Base-by-base conservation (phyloP, 2,797 vertebrate species). In the Hapalemur alaotrensis region DNA sequence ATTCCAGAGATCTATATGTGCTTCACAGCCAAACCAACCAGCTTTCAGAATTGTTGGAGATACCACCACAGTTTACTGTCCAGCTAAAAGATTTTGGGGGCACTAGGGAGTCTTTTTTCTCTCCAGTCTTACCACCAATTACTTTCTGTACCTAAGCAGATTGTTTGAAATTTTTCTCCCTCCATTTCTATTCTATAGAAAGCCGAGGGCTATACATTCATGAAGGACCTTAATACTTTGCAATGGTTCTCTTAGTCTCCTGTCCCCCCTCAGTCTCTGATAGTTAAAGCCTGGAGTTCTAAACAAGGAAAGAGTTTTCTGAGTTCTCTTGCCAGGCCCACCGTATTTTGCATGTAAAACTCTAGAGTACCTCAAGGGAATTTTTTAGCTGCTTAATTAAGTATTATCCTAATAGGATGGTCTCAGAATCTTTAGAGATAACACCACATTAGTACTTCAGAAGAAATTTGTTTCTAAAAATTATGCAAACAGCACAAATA, bases 391-490 rank as follows among this genome's bases (percentile, higher is more conserved):
- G 3, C 30, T 87, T 83, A 95, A 61, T 11, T 75, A 79, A 38
- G 76, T 46, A n/a, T 84, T 81, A 78, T 67, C 20, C 61, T 90
- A 61, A 61, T 23, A 46, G 46, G 52, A 52, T 91, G 7, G 48
- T 70, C 35, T 89, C 38, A 52, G 41, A 76, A 57, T 43, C 18
- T 82, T 85, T 84, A 83, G 46, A 95, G 41, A 48, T 50, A 63
- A 32, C 18, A 93, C 65, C 15, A 79, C 17, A 75, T 35, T 54
- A 87, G 3, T 76, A 84, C 30, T 25, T 83, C 6, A 93, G 15
- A 95, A 91, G 35, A 86, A 89, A 87, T 80, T 20, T 91, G 30
- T 76, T 43, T 89, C 72, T 69, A 38, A 92, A 96, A 84, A 75
- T 73, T 75, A 73, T 57, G 20, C 38, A 38, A 2, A 76, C 32